Percentiles rank a stretch among this genome's conserved stretches.
Conservation (phyloP, 1,140 invertebrate genomes). For the Hylyphantes graminicola region DNA sequence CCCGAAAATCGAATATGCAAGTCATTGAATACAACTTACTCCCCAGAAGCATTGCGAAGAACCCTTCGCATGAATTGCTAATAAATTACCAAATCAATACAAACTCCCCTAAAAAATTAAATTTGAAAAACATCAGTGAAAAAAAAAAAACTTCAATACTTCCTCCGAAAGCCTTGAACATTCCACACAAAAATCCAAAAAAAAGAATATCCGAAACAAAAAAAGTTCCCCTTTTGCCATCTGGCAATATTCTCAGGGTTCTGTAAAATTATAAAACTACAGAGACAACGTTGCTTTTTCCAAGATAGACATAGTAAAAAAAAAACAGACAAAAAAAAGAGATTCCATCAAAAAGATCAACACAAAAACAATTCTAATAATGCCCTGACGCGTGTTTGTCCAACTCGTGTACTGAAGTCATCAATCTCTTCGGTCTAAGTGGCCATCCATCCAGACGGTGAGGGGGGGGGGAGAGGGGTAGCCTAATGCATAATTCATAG, state of each 20-base stretch:
- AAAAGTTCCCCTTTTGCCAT: not conserved
- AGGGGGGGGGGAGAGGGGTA: not conserved
- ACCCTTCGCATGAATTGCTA: not conserved
- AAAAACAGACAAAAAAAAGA: no score
- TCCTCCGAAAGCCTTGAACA: not conserved
- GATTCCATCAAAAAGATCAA: conserved; percentile 18
- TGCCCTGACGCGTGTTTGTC: conserved; percentile 44
- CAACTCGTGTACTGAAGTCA: conserved; percentile 40
- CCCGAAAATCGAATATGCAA: no score
- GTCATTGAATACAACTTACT: no score
- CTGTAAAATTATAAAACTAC: conserved; percentile 29
- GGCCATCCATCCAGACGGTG: conserved; percentile 8
- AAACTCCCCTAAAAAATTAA: no score
- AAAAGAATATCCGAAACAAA: conserved; percentile 3
- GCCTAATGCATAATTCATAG: conserved; percentile 38
- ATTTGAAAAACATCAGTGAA: not conserved
- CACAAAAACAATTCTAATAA: conserved; percentile 34
- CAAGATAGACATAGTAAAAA: not conserved
- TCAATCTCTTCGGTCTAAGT: conserved; percentile 40
- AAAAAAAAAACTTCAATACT: not conserved
- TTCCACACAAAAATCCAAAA: not conserved
- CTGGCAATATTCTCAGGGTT: conserved; percentile 2
- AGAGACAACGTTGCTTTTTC: conserved; percentile 16
- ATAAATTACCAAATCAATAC: conserved; percentile 29
- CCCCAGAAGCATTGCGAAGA: no score